phyloP scores from a whole-genome alignment of 2,797 vertebrate genomes.

The Antrozous pallidus region DNA sequence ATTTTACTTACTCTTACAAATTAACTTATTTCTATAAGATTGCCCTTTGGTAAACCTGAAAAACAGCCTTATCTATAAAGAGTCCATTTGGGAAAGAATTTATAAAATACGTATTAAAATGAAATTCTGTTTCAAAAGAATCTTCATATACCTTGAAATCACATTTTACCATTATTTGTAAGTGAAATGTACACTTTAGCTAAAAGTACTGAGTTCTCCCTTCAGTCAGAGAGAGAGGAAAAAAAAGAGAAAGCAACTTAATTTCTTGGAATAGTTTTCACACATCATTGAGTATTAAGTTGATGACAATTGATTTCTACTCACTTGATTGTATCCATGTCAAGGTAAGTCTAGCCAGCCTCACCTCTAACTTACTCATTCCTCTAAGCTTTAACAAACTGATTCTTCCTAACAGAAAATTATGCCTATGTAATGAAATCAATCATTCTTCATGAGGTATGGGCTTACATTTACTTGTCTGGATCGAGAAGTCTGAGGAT shows the following conservation, averaged over 20 bases:
- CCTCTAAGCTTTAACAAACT: conserved; percentile 49
- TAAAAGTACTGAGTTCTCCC: not conserved
- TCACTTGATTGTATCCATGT: conserved; percentile 59
- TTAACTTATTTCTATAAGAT: not conserved
- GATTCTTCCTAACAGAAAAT: conserved; percentile 66
- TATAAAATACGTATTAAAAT: conserved; percentile 14
- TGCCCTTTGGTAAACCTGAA: not conserved
- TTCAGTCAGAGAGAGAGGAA: not conserved
- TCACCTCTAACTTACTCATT: conserved; percentile 46
- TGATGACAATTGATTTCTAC: conserved; percentile 49
- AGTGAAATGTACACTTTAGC: conserved; percentile 24
- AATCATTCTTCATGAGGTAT: conserved; percentile 51
- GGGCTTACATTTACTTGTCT: conserved; percentile 65
- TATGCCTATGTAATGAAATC: conserved; percentile 65
- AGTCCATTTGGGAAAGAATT: not conserved
- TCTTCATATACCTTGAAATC: not conserved
- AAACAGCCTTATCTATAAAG: not conserved
- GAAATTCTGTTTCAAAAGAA: not conserved
- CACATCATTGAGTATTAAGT: conserved; percentile 71
- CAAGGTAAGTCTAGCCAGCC: conserved; percentile 52
- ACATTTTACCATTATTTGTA: not conserved
- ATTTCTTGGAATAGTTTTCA: conserved; percentile 73
- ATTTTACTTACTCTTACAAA: not conserved
- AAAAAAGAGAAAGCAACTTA: conserved; percentile 35
- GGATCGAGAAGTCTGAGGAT: conserved; percentile 48